phyloP scores from a whole-genome alignment of 2,797 vertebrate species.

The Avahi laniger region DNA sequence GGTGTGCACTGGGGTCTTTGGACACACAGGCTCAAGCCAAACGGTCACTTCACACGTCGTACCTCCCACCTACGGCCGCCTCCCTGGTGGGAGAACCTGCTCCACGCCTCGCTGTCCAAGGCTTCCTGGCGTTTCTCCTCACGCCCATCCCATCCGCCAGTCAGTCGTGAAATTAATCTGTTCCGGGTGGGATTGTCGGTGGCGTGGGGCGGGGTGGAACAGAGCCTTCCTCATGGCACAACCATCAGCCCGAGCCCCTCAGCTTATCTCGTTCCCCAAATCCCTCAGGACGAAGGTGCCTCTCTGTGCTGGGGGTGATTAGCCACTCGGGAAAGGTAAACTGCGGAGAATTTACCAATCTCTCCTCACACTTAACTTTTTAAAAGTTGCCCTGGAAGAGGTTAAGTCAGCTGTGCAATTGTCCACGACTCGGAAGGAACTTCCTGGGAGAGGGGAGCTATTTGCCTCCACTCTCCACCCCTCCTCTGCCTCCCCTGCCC shows the following conservation, averaged over 20 bases:
- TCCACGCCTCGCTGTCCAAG: fast-evolving
- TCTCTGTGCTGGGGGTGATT: not conserved
- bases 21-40: too few species aligned
- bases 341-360: not conserved
- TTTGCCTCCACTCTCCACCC: not conserved
- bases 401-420: too few species aligned
- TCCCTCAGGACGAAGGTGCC: not conserved
- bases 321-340: conserved; percentile 7
- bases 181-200: not conserved
- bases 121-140: too few species aligned
- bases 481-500: not conserved
- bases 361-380: not conserved
- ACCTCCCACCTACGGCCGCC: fast-evolving
- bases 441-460: not conserved
- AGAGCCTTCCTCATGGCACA: not conserved
- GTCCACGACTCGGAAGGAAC: not conserved
- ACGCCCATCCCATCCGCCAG: fast-evolving
- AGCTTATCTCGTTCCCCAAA: not conserved
- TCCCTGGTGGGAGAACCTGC: not conserved
- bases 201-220: not conserved
- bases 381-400: not conserved
- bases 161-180: too few species aligned
- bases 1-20: not conserved
- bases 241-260: not conserved
- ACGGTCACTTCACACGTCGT: fast-evolving